Conservation (phyloP, 2,888 invertebrate genomes). For the Polydrusus cervinus region DNA sequence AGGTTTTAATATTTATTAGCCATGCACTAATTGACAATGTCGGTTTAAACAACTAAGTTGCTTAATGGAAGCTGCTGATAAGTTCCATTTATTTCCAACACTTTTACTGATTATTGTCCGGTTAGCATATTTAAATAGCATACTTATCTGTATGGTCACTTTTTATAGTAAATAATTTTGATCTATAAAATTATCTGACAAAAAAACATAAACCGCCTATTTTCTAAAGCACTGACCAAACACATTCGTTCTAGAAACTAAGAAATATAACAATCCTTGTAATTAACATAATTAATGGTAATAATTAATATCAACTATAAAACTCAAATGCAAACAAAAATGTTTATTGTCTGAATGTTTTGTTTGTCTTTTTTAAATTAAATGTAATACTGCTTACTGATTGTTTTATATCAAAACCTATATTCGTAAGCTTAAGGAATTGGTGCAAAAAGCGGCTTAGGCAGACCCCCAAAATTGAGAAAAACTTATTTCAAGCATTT, state of each 20-base stretch:
- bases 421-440: constrained; percentile 33
- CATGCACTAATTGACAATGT: no score
- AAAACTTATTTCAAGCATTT: no score
- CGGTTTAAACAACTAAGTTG: no score
- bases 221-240: constrained; percentile 52
- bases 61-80: no score
- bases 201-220: constrained; percentile 40
- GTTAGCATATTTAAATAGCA: no score
- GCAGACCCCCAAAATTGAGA: no score
- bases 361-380: constrained; percentile 50
- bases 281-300: constrained; percentile 33
- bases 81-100: no score
- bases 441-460: constrained; percentile 14
- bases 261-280: constrained; percentile 46
- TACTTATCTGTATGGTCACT: not conserved
- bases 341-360: constrained; percentile 53
- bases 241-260: constrained; percentile 39
- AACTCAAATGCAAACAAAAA: constrained; percentile 43
- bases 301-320: constrained; percentile 11
- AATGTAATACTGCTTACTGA: constrained; percentile 52
- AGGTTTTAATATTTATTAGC: no score
- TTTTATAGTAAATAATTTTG: not conserved
- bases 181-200: constrained; percentile 23
- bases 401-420: constrained; percentile 5
- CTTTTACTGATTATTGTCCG: no score